Conservation (phyloP, 2,888 invertebrate genomes). For the Chloroclystis v-ata region DNA sequence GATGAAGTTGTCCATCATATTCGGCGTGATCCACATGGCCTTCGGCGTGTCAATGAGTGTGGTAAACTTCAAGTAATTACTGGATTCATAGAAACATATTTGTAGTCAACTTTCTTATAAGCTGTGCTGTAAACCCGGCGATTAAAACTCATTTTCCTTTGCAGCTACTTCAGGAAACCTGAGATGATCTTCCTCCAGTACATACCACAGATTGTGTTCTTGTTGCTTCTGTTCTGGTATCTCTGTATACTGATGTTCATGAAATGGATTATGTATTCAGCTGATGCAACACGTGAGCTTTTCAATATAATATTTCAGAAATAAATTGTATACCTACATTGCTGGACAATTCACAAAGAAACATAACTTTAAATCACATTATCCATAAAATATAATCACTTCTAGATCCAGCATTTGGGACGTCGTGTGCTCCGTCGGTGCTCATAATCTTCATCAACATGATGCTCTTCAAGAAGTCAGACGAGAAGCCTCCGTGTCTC, state of each 20-base stretch:
- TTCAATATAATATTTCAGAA: too few relatives aligned
- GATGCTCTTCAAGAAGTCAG: conserved; percentile 80
- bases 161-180: conserved; percentile 69
- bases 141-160: conserved; percentile 28
- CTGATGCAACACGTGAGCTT: conserved; percentile 50
- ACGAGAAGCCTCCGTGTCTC: conserved; percentile 64
- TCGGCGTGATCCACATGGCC: conserved; percentile 85
- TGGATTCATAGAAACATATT: conserved; percentile 71
- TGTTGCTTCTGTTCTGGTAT: conserved; percentile 83
- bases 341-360: too few relatives aligned
- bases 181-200: conserved; percentile 80
- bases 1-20: conserved; percentile 85
- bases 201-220: conserved; percentile 83
- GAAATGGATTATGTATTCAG: conserved; percentile 82
- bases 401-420: conserved; percentile 58
- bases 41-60: conserved; percentile 83
- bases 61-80: conserved; percentile 79
- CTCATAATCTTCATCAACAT: conserved; percentile 90
- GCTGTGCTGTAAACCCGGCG: conserved; percentile 17
- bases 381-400: too few relatives aligned
- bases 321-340: too few relatives aligned
- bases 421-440: conserved; percentile 86
- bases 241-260: conserved; percentile 81
- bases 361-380: too few relatives aligned
- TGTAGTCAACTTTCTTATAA: conserved; percentile 33